Evolutionary conservation across 2,797 vertebrate genomes (phyloP).

Genomic region (Coracias cyanogaster): DNA sequence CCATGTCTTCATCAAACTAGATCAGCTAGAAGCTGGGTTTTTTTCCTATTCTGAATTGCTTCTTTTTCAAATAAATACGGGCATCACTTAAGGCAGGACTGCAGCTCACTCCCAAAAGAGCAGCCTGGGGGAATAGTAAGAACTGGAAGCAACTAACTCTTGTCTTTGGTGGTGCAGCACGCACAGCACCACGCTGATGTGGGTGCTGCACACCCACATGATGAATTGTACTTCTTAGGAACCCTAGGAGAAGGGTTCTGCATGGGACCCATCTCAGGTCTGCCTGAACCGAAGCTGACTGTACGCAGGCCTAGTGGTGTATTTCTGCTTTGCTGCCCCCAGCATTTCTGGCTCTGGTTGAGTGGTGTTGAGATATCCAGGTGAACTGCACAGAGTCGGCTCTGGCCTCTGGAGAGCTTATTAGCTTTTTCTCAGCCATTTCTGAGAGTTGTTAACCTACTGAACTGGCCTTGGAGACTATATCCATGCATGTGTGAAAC

Average conservation of each 20-base stretch:
- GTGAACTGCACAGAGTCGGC: background rate
- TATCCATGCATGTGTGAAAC: background rate
- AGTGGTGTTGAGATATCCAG: background rate
- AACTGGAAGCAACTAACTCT: background rate
- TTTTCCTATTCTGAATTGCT: background rate
- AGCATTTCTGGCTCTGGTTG: background rate
- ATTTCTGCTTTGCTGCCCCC: background rate
- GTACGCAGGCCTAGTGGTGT: background rate
- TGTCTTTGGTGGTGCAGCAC: background rate
- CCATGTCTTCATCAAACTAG: background rate
- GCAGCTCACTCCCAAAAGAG: background rate
- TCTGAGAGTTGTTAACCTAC: background rate
- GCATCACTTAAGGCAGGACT: background rate
- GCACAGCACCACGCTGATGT: too few species aligned
- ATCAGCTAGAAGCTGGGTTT: rapidly evolving
- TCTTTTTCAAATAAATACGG: background rate
- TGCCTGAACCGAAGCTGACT: background rate
- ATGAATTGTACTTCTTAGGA: background rate
- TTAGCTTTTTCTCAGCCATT: background rate
- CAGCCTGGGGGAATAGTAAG: background rate
- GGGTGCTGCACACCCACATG: background rate
- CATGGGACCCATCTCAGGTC: background rate
- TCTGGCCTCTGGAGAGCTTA: conserved; percentile 21
- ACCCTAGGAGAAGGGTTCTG: background rate
- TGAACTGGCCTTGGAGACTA: background rate